Percentiles rank a stretch among this genome's conserved stretches.
Evolutionary conservation across 2,888 invertebrate genomes (phyloP).

Genomic region (Habrosyne pyritoides): DNA sequence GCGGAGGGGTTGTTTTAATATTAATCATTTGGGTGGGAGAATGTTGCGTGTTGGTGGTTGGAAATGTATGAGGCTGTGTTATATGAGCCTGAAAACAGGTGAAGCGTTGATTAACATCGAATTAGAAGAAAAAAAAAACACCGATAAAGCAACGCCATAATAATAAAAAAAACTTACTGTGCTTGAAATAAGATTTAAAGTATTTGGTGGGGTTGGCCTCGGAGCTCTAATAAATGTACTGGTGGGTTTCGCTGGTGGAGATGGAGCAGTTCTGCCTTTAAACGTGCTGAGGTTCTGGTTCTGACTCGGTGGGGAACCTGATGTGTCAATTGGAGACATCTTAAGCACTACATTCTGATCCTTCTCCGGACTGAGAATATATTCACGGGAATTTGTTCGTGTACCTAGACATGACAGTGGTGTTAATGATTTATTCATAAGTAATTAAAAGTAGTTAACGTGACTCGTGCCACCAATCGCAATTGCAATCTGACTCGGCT

Average conservation of each 20-base stretch:
- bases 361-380: constrained; percentile 66
- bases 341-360: constrained; percentile 89
- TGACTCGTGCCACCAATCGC: too few relatives aligned
- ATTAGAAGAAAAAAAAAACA: constrained; percentile 45
- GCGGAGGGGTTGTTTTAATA: constrained; percentile 87
- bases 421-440: background rate
- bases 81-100: constrained; percentile 82
- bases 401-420: constrained; percentile 53
- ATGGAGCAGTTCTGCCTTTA: constrained; percentile 84
- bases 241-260: constrained; percentile 77
- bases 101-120: constrained; percentile 58
- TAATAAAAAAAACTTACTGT: constrained; percentile 64
- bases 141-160: constrained; percentile 40
- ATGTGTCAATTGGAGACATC: constrained; percentile 87
- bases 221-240: constrained; percentile 84
- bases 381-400: constrained; percentile 69
- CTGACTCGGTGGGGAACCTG: constrained; percentile 77
- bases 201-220: constrained; percentile 92
- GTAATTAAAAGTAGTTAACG: too few relatives aligned
- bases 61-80: constrained; percentile 81
- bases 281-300: constrained; percentile 86
- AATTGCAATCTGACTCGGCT: too few relatives aligned
- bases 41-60: constrained; percentile 65
- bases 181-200: constrained; percentile 88
- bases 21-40: constrained; percentile 67